These are phyloP conservation scores for Rhinolophus sinicus DNA, from an alignment of 2,113 vertebrate species.

Conservation along the genomic window DNA sequence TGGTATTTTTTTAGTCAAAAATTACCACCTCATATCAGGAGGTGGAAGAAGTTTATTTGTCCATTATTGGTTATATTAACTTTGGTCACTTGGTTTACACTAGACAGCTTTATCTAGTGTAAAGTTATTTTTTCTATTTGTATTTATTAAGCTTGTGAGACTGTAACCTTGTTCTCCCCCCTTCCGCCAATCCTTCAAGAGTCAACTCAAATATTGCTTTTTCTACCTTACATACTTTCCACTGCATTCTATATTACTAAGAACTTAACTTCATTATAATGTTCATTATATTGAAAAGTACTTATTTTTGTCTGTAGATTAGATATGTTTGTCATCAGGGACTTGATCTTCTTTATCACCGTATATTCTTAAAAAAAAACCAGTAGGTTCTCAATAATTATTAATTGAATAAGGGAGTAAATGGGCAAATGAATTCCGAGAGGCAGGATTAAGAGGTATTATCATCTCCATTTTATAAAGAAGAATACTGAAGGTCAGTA, in stretches of 20 bases:
- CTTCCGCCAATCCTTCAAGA: not conserved
- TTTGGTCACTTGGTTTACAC: not conserved
- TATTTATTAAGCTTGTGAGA: not conserved
- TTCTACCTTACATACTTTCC: not conserved
- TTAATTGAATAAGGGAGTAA: conserved; percentile 21
- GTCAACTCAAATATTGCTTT: not conserved
- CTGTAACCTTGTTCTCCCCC: not conserved
- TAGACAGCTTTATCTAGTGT: not conserved
- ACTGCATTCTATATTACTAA: not conserved
- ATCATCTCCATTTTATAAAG: not conserved
- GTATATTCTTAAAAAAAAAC: conserved; percentile 39
- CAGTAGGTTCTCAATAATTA: not conserved
- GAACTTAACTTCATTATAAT: not conserved
- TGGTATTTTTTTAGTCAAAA: not conserved
- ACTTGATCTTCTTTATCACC: not conserved
- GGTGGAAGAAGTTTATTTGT: not conserved
- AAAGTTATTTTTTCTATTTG: not conserved
- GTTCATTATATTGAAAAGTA: not conserved
- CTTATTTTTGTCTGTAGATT: not conserved
- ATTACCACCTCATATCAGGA: not conserved
- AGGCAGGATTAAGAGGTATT: conserved; percentile 22
- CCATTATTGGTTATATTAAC: not conserved
- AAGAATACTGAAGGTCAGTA: not conserved
- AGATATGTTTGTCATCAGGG: not conserved
- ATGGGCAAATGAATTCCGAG: conserved; percentile 26